Evolutionary conservation across 2,888 invertebrate genomes (phyloP).

Genomic region (Drosophila algonquin): DNA sequence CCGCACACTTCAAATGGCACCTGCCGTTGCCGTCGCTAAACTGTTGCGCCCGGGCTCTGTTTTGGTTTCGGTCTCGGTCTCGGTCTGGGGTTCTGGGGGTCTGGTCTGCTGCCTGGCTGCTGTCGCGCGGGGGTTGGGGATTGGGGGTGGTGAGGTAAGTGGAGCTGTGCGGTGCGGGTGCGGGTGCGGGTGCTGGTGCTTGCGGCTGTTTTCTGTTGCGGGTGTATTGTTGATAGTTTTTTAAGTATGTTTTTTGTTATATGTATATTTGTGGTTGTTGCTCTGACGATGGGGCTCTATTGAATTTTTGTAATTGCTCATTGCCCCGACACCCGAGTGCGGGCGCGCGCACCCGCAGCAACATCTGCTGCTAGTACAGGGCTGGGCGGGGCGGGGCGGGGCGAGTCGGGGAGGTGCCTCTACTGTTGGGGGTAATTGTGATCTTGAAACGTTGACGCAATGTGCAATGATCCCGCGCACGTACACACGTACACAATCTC

Average conservation of each 20-base stretch:
- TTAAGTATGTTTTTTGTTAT: conserved; percentile 2
- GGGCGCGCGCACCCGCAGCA: conserved; percentile 11
- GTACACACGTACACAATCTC: conserved; percentile 44
- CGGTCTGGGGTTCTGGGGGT: conserved; percentile 26
- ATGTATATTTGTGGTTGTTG: conserved; percentile 4
- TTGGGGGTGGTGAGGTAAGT: background rate
- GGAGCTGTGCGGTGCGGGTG: background rate
- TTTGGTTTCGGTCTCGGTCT: conserved; percentile 2
- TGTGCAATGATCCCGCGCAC: conserved; percentile 75
- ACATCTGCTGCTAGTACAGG: conserved; percentile 21
- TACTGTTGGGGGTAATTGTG: conserved; percentile 48
- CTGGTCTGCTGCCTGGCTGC: conserved; percentile 12
- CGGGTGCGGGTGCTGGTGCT: conserved; percentile 18
- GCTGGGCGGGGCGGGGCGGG: background rate
- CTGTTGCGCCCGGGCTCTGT: conserved; percentile 40
- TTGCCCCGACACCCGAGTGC: conserved; percentile 38
- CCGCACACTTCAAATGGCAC: conserved; percentile 78
- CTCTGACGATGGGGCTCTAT: conserved; percentile 42
- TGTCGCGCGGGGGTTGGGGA: background rate
- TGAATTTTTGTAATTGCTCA: conserved; percentile 61
- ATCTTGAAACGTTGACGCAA: conserved; percentile 78
- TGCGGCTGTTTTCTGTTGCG: conserved; percentile 32
- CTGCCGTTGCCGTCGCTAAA: conserved; percentile 77
- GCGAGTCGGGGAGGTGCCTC: background rate
- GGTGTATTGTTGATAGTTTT: conserved; percentile 36